These are phyloP conservation scores for Argya squamiceps DNA, from an alignment of 2,797 vertebrate genomes.

Conservation along the genomic window DNA sequence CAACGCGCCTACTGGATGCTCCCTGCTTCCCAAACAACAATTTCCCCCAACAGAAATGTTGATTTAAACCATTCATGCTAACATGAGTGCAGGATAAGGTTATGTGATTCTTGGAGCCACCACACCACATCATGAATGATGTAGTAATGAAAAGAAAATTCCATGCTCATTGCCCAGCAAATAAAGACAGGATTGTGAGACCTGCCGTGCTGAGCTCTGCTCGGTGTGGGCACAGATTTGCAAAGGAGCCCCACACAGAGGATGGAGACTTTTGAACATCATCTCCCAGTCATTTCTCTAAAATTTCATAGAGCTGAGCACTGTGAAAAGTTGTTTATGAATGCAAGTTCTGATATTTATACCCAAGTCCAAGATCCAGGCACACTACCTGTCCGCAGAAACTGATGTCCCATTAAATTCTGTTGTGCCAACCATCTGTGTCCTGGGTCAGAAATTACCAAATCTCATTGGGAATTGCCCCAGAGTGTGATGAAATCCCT, in stretches of 20 bases:
- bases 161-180: conserved; percentile 45
- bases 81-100: conserved; percentile 65
- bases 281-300: background rate
- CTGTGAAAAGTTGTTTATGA: background rate
- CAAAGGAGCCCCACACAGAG: background rate
- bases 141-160: conserved; percentile 69
- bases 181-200: conserved; percentile 71
- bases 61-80: conserved; percentile 68
- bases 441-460: background rate
- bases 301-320: background rate
- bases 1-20: conserved; percentile 45
- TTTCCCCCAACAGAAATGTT: conserved; percentile 63
- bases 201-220: background rate
- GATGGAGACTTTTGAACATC: background rate
- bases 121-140: conserved; percentile 59
- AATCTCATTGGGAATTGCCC: background rate
- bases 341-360: background rate
- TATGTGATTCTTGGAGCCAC: conserved; percentile 75
- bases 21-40: conserved; percentile 60
- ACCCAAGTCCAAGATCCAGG: background rate
- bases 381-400: background rate
- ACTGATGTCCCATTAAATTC: background rate
- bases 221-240: background rate
- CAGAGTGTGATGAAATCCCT: background rate
- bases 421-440: background rate